Conservation (phyloP, 2,113 vertebrate genomes). For the Puntigrus tetrazona region DNA sequence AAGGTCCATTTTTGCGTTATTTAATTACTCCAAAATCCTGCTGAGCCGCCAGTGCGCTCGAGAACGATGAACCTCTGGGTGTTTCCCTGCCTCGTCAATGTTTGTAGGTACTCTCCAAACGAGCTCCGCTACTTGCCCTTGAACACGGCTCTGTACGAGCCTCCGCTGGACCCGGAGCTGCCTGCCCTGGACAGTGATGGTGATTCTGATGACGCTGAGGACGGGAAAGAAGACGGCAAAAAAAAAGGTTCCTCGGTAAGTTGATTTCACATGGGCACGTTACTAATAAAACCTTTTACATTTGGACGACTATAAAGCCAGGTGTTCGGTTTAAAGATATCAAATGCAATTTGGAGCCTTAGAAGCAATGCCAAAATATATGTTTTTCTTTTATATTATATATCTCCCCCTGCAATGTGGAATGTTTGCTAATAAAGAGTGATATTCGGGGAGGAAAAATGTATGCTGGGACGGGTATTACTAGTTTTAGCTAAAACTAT, state of each 20-base stretch:
- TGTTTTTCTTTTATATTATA: too few relatives aligned
- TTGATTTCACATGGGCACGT: not conserved
- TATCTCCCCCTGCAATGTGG: too few relatives aligned
- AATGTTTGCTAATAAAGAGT: too few relatives aligned
- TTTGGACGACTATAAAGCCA: too few relatives aligned
- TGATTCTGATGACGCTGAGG: slow-evolving; percentile 92
- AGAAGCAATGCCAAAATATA: too few relatives aligned
- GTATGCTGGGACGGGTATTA: too few relatives aligned
- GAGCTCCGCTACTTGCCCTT: slow-evolving; percentile 94
- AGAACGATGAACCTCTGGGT: not conserved
- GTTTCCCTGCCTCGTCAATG: not conserved
- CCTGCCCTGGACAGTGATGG: slow-evolving; percentile 92
- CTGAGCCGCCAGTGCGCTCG: not conserved
- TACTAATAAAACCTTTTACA: not conserved
- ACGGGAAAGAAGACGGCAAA: slow-evolving; percentile 82
- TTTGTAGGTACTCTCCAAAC: slow-evolving; percentile 90
- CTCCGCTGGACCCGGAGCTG: slow-evolving; percentile 93
- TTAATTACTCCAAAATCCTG: not conserved
- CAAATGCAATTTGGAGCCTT: too few relatives aligned
- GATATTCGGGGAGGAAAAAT: too few relatives aligned
- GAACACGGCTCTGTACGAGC: slow-evolving; percentile 95
- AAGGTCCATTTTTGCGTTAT: slow-evolving; percentile 74
- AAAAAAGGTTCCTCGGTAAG: slow-evolving; percentile 83
- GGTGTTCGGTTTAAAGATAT: too few relatives aligned
- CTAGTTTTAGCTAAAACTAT: too few relatives aligned